Conservation (phyloP, 2,797 vertebrate species). For the Tragopan temminckii region DNA sequence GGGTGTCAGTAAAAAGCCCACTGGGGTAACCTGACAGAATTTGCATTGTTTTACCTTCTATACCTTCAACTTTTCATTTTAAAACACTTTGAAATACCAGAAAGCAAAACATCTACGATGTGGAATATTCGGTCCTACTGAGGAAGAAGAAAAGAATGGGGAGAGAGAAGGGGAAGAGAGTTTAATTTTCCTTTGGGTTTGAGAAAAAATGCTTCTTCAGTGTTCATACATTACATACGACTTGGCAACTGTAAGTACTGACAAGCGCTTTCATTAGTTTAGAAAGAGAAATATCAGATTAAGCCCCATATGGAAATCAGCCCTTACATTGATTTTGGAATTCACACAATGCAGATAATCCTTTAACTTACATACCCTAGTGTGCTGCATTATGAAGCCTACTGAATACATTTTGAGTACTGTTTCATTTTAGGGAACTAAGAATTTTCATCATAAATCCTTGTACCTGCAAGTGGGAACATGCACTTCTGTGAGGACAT, state of each 20-base stretch:
- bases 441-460: background rate
- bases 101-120: background rate
- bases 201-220: background rate
- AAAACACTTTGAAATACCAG: background rate
- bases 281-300: background rate
- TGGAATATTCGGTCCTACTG: background rate
- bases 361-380: background rate
- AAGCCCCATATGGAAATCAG: background rate
- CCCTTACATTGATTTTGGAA: background rate
- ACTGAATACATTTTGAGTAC: background rate
- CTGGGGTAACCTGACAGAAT: background rate
- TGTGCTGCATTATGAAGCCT: background rate
- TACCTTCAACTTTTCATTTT: background rate
- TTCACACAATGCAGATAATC: background rate
- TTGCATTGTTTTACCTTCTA: background rate
- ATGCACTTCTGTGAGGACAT: background rate
- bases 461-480: background rate
- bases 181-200: background rate
- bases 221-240: background rate
- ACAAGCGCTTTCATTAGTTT: background rate
- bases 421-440: background rate
- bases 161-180: background rate
- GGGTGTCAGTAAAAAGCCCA: background rate
- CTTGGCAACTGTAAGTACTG: background rate
- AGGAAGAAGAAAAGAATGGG: background rate